Evolutionary conservation across 2,113 vertebrate genomes (phyloP).

Genomic region (Verasper variegatus): DNA sequence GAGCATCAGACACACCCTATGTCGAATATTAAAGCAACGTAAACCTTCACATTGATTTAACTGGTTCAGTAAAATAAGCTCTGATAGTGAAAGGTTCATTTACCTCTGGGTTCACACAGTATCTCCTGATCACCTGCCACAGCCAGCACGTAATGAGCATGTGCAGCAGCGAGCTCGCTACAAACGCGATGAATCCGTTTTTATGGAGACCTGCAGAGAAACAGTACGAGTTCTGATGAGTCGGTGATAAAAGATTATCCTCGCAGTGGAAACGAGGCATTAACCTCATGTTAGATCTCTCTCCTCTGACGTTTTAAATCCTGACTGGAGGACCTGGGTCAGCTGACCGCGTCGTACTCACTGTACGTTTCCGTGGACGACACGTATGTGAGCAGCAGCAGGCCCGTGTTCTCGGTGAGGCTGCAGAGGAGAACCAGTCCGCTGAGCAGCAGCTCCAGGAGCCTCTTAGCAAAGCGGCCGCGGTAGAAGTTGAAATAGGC

Average conservation of each 20-base stretch:
- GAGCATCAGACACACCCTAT: too few species aligned
- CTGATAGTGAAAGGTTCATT: not conserved
- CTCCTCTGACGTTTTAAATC: too few species aligned
- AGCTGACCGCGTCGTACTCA: constrained; percentile 62
- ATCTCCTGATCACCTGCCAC: constrained; percentile 88
- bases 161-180: constrained; percentile 87
- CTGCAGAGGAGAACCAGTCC: constrained; percentile 82
- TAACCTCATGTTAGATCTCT: too few species aligned
- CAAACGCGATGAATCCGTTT: constrained; percentile 89
- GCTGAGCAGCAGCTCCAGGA: constrained; percentile 81
- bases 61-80: too few species aligned
- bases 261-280: too few species aligned
- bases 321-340: not conserved
- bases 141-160: constrained; percentile 92
- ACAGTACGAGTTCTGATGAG: not conserved
- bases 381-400: constrained; percentile 93
- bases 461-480: constrained; percentile 71
- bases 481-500: constrained; percentile 91
- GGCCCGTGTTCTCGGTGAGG: constrained; percentile 86
- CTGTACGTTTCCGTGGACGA: constrained; percentile 91
- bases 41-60: too few species aligned
- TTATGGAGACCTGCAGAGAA: constrained; percentile 88
- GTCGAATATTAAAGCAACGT: too few species aligned
- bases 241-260: too few species aligned
- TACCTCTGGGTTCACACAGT: constrained; percentile 89